Percentiles rank a stretch among this genome's conserved stretches.
Conservation (phyloP, 2,113 vertebrate species). For the Alexandromys fortis region DNA sequence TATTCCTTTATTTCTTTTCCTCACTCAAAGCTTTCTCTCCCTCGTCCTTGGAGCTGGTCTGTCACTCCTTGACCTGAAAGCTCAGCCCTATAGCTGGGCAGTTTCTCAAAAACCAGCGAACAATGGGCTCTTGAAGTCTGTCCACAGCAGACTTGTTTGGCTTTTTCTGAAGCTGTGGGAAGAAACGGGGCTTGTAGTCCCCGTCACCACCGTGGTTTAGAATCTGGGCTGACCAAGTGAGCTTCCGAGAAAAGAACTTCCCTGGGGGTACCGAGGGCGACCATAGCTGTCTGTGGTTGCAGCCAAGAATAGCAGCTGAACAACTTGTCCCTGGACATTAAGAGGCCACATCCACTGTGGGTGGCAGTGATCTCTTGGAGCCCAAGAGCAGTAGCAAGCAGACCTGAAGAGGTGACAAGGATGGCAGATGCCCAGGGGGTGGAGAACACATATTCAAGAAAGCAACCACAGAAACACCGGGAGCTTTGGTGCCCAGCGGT, state of each 20-base stretch:
- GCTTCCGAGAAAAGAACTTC: not conserved
- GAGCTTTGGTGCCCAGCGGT: not conserved
- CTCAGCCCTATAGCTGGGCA: not conserved
- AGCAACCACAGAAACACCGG: not conserved
- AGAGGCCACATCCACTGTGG: not conserved
- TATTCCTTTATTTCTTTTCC: not conserved
- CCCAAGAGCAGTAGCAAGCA: not conserved
- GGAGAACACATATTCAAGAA: not conserved
- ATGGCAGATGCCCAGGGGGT: not conserved
- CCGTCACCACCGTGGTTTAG: not conserved
- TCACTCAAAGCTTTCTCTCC: not conserved
- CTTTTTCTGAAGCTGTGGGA: not conserved
- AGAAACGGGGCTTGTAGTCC: not conserved
- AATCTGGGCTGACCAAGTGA: not conserved
- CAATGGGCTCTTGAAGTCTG: not conserved
- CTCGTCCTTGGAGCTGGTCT: not conserved
- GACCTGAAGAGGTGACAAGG: not conserved
- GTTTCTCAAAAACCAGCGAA: not conserved
- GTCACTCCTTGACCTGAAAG: rapidly evolving
- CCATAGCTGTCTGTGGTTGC: not conserved
- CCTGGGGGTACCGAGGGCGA: rapidly evolving
- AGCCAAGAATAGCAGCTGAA: not conserved
- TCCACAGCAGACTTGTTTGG: not conserved
- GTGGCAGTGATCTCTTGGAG: not conserved
- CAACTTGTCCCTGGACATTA: not conserved